Evolutionary conservation across 2,113 vertebrate genomes (phyloP).

Genomic region (Saccopteryx leptura): DNA sequence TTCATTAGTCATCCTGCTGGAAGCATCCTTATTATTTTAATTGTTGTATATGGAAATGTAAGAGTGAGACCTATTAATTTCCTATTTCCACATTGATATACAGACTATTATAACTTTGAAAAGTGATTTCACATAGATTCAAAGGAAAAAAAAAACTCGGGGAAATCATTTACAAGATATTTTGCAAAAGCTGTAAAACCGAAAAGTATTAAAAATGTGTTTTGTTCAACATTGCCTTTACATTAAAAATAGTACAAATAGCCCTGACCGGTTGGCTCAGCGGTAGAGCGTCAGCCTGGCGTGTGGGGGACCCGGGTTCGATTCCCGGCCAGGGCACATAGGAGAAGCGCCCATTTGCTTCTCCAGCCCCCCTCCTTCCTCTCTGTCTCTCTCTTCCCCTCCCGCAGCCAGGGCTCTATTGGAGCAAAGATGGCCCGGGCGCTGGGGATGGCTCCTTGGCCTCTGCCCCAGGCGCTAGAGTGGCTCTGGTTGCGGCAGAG

Average conservation of each 20-base stretch:
- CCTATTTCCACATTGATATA: background rate
- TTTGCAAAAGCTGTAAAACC: background rate
- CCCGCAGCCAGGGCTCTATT: no score
- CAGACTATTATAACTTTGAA: background rate
- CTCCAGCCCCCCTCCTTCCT: no score
- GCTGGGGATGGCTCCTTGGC: no score
- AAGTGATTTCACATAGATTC: background rate
- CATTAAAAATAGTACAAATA: background rate
- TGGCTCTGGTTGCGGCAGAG: no score
- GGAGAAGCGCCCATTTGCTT: no score
- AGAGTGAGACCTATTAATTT: background rate
- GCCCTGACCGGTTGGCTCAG: no score
- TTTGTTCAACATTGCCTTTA: background rate
- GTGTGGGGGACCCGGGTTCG: no score
- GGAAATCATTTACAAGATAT: background rate
- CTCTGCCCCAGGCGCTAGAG: no score
- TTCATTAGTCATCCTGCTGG: background rate
- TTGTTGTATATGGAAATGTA: background rate
- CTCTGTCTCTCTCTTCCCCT: no score
- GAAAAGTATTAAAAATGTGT: conserved; percentile 18
- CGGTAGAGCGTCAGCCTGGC: no score
- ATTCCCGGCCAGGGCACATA: no score
- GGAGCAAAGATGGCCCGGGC: no score
- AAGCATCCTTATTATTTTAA: background rate
- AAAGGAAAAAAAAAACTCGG: background rate